These are phyloP conservation scores for Fopius arisanus DNA, from an alignment of 1,140 invertebrate genomes.

Conservation along the genomic window DNA sequence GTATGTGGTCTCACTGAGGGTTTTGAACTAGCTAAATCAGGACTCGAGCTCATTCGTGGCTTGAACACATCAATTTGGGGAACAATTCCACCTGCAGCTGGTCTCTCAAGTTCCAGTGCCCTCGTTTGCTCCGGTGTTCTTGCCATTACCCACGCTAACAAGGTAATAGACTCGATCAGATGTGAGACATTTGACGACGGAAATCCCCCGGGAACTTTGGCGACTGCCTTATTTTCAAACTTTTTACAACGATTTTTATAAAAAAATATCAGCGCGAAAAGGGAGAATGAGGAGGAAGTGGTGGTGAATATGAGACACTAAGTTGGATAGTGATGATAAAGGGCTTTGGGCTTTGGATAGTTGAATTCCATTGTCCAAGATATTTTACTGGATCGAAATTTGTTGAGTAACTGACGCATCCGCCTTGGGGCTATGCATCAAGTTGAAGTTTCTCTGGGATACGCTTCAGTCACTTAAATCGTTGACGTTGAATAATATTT, in stretches of 20 bases:
- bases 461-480: neutral
- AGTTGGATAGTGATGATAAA: neutral
- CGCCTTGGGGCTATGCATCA: constrained; percentile 11
- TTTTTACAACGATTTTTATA: neutral
- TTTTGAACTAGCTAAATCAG: constrained; percentile 67
- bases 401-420: neutral
- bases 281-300: neutral
- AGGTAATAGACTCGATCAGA: constrained; percentile 61
- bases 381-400: neutral
- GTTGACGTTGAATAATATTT: neutral
- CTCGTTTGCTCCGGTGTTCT: constrained; percentile 92
- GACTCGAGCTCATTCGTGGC: constrained; percentile 64
- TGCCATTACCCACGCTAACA: constrained; percentile 79
- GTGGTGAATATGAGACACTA: neutral
- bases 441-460: neutral
- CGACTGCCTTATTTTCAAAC: neutral
- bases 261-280: neutral
- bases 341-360: neutral
- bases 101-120: constrained; percentile 96
- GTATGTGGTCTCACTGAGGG: constrained; percentile 91
- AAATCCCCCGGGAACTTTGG: neutral
- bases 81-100: constrained; percentile 88
- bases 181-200: neutral
- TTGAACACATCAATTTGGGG: constrained; percentile 78
- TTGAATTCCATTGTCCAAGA: neutral